A percentile compares a stretch with the other conserved stretches of the same genome.
Evolutionary conservation across 2,888 invertebrate genomes (phyloP).

Genomic region (Liposcelis brunnea): DNA sequence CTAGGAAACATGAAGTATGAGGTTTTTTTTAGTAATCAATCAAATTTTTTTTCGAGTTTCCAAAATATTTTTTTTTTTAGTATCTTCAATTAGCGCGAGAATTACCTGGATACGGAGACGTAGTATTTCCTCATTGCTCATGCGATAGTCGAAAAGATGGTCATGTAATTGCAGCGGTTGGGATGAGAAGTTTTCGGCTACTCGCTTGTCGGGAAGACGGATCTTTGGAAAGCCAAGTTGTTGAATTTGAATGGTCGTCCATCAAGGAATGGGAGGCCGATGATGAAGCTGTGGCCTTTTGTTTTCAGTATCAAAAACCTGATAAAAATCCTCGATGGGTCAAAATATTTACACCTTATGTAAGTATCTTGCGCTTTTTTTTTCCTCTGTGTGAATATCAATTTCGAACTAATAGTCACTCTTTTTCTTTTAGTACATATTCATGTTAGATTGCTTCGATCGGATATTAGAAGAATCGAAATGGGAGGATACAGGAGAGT

Average conservation of each 20-base stretch:
- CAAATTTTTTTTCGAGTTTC: neutral
- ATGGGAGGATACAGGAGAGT: conserved; percentile 70
- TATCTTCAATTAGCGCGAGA: conserved; percentile 71
- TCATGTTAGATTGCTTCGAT: conserved; percentile 87
- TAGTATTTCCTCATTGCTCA: conserved; percentile 86
- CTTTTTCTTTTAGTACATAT: conserved; percentile 53
- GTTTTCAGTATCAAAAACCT: conserved; percentile 67
- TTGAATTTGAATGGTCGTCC: conserved; percentile 67
- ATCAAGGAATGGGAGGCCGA: conserved; percentile 77
- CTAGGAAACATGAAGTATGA: conserved; percentile 56
- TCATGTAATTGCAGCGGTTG: conserved; percentile 61
- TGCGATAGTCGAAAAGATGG: conserved; percentile 83
- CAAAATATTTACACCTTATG: conserved; percentile 76
- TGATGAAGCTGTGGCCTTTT: conserved; percentile 82
- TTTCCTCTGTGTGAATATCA: neutral
- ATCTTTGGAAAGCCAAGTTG: conserved; percentile 52
- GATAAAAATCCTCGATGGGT: conserved; percentile 70
- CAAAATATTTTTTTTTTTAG: conserved; percentile 24
- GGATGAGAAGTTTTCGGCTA: conserved; percentile 46
- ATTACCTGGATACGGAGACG: conserved; percentile 82
- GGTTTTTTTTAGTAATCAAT: conserved; percentile 6
- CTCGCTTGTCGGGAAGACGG: conserved; percentile 75
- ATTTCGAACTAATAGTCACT: neutral
- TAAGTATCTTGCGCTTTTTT: conserved; percentile 32
- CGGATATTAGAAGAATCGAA: conserved; percentile 83